Conservation (phyloP, 2,797 vertebrate genomes). For the Sebastes reedi region DNA sequence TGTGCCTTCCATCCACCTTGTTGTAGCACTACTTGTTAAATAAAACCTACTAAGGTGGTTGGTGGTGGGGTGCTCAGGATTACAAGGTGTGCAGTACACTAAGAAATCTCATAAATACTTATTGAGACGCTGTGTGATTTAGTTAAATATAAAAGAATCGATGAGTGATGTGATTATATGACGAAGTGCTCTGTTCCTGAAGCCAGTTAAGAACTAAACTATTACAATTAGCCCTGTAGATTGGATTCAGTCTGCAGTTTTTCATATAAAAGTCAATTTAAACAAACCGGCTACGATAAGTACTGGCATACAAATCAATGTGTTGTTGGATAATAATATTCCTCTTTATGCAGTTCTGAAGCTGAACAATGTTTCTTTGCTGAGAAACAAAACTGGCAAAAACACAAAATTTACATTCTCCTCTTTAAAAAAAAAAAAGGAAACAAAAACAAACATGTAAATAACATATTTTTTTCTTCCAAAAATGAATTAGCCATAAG, state of each 20-base stretch:
- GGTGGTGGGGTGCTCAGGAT: neutral
- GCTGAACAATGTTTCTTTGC: constrained; percentile 81
- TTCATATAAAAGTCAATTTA: constrained; percentile 57
- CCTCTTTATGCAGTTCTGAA: constrained; percentile 81
- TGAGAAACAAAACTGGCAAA: constrained; percentile 87
- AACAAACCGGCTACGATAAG: constrained; percentile 44
- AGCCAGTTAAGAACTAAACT: constrained; percentile 45
- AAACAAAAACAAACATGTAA: constrained; percentile 67
- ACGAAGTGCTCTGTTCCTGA: constrained; percentile 52
- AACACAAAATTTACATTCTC: constrained; percentile 87
- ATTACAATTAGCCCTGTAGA: constrained; percentile 54
- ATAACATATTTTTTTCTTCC: constrained; percentile 73
- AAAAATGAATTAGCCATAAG: constrained; percentile 92
- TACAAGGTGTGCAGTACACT: neutral
- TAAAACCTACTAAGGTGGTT: neutral
- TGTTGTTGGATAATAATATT: constrained; percentile 68
- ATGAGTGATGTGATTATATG: constrained; percentile 28
- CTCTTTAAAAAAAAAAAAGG: constrained; percentile 54
- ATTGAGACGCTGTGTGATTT: constrained; percentile 13
- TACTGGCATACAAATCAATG: constrained; percentile 78
- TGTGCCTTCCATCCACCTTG: neutral
- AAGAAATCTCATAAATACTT: constrained; percentile 16
- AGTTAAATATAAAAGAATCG: constrained; percentile 24
- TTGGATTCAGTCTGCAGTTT: constrained; percentile 53
- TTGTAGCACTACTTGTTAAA: neutral